Percentiles rank a stretch among this genome's conserved stretches.
Conservation (phyloP, 37 sponge, comb jelly and placozoan species). For the Agelas oroides region DNA sequence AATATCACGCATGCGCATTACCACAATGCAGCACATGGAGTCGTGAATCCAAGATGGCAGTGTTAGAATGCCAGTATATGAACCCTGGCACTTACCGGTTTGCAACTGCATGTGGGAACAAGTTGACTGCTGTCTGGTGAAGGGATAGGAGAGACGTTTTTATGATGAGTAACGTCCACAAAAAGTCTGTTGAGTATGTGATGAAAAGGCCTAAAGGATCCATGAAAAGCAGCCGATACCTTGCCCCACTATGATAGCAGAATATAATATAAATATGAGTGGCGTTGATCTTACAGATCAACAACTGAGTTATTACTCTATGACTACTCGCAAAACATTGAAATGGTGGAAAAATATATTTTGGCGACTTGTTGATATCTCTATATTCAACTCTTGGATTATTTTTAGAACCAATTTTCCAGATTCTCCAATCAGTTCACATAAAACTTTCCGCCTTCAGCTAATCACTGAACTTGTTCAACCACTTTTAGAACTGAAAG, state of each 20-base stretch:
- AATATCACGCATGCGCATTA: no score
- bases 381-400: conserved; percentile 20
- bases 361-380: conserved; percentile 25
- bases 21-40: no score
- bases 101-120: not conserved
- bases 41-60: no score
- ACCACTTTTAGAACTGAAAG: no score
- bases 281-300: conserved; percentile 51
- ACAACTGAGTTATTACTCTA: conserved; percentile 18
- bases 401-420: conserved; percentile 14
- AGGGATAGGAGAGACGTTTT: conserved; percentile 26
- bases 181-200: not conserved
- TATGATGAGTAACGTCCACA: not conserved
- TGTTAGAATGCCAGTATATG: no score
- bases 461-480: not conserved
- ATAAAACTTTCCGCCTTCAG: not conserved
- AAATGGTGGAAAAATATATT: conserved; percentile 40
- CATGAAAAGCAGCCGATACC: conserved; percentile 13
- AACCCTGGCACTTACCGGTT: no score
- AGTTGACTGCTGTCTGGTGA: conserved; percentile 28
- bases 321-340: conserved; percentile 4
- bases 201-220: conserved; percentile 14
- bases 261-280: conserved; percentile 35
- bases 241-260: conserved; percentile 13
- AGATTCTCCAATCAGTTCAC: not conserved